These are phyloP conservation scores for Chaetodon trifascialis DNA, from an alignment of 2,113 vertebrate genomes.

Conservation along the genomic window DNA sequence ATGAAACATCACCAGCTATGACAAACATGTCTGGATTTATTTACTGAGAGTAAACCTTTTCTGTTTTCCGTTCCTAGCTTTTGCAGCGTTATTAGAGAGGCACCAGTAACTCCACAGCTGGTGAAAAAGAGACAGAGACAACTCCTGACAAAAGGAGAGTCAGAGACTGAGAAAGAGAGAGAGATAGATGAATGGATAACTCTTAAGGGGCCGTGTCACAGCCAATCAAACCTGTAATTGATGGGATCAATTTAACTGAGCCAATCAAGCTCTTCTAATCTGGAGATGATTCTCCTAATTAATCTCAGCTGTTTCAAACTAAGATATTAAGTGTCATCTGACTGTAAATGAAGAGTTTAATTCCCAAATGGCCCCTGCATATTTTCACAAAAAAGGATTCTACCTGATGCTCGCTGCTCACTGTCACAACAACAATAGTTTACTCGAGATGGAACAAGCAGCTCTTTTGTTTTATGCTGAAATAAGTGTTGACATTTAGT, in stretches of 20 bases:
- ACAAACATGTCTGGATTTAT: slow-evolving; percentile 19
- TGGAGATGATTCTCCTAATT: slow-evolving; percentile 59
- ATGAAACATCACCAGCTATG: background rate
- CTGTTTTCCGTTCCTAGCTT: background rate
- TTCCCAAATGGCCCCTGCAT: background rate
- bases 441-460: background rate
- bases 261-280: slow-evolving; percentile 62
- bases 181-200: slow-evolving; percentile 29
- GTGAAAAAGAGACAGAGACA: slow-evolving; percentile 4
- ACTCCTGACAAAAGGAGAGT: background rate
- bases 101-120: background rate
- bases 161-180: background rate
- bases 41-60: slow-evolving; percentile 12
- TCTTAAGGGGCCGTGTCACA: slow-evolving; percentile 59
- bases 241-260: slow-evolving; percentile 61
- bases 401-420: background rate
- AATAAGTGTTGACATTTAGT: background rate
- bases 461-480: background rate
- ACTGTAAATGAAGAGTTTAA: slow-evolving; percentile 31
- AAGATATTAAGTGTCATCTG: slow-evolving; percentile 44
- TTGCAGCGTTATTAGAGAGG: slow-evolving; percentile 19
- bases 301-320: slow-evolving; percentile 59
- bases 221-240: slow-evolving; percentile 67
- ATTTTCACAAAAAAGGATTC: background rate
- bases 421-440: background rate